phyloP scores from a whole-genome alignment of 1,140 invertebrate genomes.

The Drosophila pandora region DNA sequence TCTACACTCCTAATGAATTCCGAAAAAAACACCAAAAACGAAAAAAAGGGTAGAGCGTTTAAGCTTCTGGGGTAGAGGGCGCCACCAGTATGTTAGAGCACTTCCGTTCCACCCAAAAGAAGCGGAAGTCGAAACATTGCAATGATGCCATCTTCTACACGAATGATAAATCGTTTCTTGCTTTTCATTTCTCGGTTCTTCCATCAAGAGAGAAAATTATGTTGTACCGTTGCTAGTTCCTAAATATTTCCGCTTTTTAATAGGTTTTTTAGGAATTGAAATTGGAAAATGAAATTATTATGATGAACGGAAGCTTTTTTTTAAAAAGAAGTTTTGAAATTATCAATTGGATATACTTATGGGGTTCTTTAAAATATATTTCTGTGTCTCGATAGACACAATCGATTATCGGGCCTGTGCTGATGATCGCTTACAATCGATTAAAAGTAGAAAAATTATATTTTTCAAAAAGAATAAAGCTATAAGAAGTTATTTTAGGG shows the following conservation, averaged over 20 bases:
- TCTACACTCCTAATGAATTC: constrained; percentile 65
- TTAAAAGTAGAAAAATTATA: too few species aligned
- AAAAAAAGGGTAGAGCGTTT: background rate
- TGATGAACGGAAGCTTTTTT: background rate
- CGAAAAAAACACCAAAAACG: constrained; percentile 49
- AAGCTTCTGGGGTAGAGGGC: background rate
- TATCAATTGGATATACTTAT: background rate
- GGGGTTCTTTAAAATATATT: too few species aligned
- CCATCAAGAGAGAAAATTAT: constrained; percentile 12
- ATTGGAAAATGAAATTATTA: background rate
- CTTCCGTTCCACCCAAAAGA: constrained; percentile 40
- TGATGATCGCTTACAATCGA: too few species aligned
- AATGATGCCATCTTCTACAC: constrained; percentile 33
- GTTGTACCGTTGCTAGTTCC: constrained; percentile 16
- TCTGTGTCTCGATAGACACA: too few species aligned
- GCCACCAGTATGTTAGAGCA: constrained; percentile 10
- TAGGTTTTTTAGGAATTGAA: constrained; percentile 26
- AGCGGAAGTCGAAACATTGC: constrained; percentile 42
- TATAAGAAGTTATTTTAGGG: too few species aligned
- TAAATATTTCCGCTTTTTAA: constrained; percentile 68
- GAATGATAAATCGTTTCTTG: constrained; percentile 64
- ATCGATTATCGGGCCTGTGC: too few species aligned
- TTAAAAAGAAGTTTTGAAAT: background rate
- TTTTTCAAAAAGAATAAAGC: too few species aligned
- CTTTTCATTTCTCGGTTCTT: background rate